phyloP scores from a whole-genome alignment of 2,113 vertebrate species.

The Heterochromis multidens region DNA sequence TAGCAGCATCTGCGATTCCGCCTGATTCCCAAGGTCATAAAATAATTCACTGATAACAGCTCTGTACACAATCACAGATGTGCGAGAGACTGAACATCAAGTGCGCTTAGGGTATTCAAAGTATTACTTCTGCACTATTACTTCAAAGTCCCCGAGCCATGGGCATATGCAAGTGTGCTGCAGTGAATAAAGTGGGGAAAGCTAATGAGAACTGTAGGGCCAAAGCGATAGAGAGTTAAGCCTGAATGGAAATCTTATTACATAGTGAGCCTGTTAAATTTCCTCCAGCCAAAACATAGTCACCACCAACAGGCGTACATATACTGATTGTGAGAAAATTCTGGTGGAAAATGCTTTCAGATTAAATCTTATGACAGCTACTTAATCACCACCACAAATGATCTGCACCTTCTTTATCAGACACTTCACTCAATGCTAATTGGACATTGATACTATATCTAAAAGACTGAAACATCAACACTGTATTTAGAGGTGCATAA shows the following conservation, averaged over 20 bases:
- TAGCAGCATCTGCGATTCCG: constrained; percentile 55
- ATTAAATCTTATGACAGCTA: background rate
- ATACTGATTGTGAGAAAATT: background rate
- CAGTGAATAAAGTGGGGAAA: constrained; percentile 28
- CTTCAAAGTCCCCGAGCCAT: constrained; percentile 35
- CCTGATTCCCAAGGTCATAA: constrained; percentile 60
- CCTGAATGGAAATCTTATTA: constrained; percentile 35
- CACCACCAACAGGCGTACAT: background rate
- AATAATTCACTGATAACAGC: constrained; percentile 56
- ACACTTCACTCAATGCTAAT: background rate
- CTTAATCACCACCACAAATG: constrained; percentile 3
- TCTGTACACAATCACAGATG: constrained; percentile 64
- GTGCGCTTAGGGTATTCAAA: constrained; percentile 52
- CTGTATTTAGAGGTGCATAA: constrained; percentile 1
- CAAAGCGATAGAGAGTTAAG: constrained; percentile 40
- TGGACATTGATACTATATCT: background rate
- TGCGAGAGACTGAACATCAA: constrained; percentile 60
- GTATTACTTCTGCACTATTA: constrained; percentile 67
- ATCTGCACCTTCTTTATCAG: constrained; percentile 5
- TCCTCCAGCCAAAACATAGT: constrained; percentile 20
- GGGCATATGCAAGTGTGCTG: constrained; percentile 50
- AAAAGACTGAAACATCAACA: background rate
- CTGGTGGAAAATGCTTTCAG: background rate
- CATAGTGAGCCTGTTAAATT: constrained; percentile 25
- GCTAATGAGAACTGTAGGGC: constrained; percentile 55